A percentile compares a stretch with the other conserved stretches of the same genome.
Evolutionary conservation across 2,797 vertebrate genomes (phyloP).

Genomic region (Cyclopterus lumpus): DNA sequence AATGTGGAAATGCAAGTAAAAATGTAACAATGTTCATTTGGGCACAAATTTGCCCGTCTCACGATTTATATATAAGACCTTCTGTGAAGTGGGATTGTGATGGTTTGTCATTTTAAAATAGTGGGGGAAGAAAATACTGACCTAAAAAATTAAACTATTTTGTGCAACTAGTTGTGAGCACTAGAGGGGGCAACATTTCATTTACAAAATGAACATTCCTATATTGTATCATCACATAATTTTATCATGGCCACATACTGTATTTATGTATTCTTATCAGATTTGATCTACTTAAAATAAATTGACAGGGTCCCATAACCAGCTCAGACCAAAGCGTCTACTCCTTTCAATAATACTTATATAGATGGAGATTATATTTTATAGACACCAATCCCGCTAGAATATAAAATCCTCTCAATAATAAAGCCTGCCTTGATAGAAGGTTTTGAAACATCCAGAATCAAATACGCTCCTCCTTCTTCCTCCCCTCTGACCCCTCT

Average conservation of each 20-base stretch:
- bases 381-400: neutral
- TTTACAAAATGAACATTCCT: neutral
- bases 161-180: constrained; percentile 22
- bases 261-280: neutral
- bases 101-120: neutral
- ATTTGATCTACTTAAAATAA: neutral
- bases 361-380: neutral
- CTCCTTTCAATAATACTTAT: neutral
- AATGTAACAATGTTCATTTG: neutral
- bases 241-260: neutral
- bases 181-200: constrained; percentile 30
- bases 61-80: neutral
- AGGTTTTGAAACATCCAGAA: neutral
- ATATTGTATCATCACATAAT: neutral
- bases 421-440: neutral
- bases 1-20: neutral
- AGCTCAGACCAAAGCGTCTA: too few species aligned
- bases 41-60: neutral
- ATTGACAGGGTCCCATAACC: too few species aligned
- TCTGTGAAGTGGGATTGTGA: neutral
- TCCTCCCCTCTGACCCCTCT: constrained; percentile 3
- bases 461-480: neutral
- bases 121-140: neutral
- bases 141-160: neutral
- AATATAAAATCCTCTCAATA: neutral